These are phyloP conservation scores for Chromis chromis DNA, from an alignment of 2,797 vertebrate species.

Conservation along the genomic window DNA sequence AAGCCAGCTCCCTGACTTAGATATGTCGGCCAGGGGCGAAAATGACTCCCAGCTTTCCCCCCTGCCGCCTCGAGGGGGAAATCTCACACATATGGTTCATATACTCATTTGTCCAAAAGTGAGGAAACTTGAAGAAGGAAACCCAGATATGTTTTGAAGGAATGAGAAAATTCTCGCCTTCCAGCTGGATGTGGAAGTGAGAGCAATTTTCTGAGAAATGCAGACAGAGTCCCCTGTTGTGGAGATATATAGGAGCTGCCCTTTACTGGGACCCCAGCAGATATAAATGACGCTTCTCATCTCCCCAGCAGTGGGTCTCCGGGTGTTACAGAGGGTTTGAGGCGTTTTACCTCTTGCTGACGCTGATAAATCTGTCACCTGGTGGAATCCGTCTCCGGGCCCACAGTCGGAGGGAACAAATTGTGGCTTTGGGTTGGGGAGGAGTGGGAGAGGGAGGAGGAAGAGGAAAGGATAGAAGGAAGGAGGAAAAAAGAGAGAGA, in stretches of 20 bases:
- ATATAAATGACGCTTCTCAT: conserved; percentile 86
- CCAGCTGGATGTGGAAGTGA: conserved; percentile 54
- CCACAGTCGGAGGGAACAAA: conserved; percentile 88
- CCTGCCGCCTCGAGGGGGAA: conserved; percentile 50
- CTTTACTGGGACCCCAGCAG: conserved; percentile 79
- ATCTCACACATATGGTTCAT: conserved; percentile 78
- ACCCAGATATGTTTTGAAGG: conserved; percentile 55
- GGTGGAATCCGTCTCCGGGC: conserved; percentile 88
- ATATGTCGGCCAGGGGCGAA: conserved; percentile 67
- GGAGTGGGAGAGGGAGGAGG: conserved; percentile 42
- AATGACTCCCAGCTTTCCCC: conserved; percentile 77
- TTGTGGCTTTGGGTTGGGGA: conserved; percentile 88
- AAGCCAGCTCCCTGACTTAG: conserved; percentile 71
- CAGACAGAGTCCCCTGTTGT: conserved; percentile 58
- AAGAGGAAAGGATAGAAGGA: conserved; percentile 39
- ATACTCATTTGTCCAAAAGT: conserved; percentile 69
- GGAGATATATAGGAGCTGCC: conserved; percentile 77
- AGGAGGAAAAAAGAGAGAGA: conserved; percentile 51
- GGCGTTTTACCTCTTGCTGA: conserved; percentile 87
- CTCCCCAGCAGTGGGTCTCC: conserved; percentile 77
- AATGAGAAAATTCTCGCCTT: conserved; percentile 54
- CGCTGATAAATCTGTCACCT: conserved; percentile 94
- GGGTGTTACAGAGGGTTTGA: conserved; percentile 86
- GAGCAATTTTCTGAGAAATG: conserved; percentile 57
- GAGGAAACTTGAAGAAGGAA: conserved; percentile 65